Evolutionary conservation across 2,113 vertebrate species (phyloP).

Genomic region (Halichoerus grypus): DNA sequence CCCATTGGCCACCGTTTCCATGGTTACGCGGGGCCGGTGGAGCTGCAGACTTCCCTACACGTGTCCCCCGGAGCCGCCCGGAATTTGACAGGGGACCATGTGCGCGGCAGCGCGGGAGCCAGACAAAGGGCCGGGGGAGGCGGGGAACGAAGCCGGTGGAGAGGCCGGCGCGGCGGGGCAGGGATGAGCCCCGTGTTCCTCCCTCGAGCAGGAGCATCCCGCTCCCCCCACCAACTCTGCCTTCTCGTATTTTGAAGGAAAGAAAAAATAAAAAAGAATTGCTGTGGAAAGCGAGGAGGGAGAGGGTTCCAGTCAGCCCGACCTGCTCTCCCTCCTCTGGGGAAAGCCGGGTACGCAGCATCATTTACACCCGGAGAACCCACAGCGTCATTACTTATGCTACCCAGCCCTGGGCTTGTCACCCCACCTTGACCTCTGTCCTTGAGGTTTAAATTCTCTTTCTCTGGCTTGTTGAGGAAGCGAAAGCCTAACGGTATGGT

Average conservation of each 20-base stretch:
- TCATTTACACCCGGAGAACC: not conserved
- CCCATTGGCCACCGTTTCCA: slow-evolving; percentile 89
- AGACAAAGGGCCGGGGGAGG: slow-evolving; percentile 84
- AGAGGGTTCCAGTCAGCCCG: not conserved
- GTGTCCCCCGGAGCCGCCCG: slow-evolving; percentile 87
- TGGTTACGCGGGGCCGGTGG: slow-evolving; percentile 87
- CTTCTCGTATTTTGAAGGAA: not conserved
- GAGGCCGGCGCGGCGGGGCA: slow-evolving; percentile 11
- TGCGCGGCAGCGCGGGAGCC: slow-evolving; percentile 78
- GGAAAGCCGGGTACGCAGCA: not conserved
- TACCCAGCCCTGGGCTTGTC: not conserved
- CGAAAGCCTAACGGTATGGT: not conserved
- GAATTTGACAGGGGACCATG: slow-evolving; percentile 87
- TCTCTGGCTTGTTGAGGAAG: slow-evolving; percentile 35
- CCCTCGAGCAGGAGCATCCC: slow-evolving; percentile 53
- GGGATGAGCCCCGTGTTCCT: slow-evolving; percentile 78
- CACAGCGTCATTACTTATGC: not conserved
- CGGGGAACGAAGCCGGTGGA: slow-evolving; percentile 62
- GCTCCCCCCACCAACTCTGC: not conserved
- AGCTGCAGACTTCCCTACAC: slow-evolving; percentile 83
- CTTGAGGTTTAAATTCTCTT: not conserved
- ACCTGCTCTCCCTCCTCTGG: not conserved
- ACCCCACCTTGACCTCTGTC: not conserved
- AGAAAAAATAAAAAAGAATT: slow-evolving; percentile 54
- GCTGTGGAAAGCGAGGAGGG: slow-evolving; percentile 64